Evolutionary conservation across 1,140 invertebrate species (phyloP).

Genomic region (Amyelois transitella): DNA sequence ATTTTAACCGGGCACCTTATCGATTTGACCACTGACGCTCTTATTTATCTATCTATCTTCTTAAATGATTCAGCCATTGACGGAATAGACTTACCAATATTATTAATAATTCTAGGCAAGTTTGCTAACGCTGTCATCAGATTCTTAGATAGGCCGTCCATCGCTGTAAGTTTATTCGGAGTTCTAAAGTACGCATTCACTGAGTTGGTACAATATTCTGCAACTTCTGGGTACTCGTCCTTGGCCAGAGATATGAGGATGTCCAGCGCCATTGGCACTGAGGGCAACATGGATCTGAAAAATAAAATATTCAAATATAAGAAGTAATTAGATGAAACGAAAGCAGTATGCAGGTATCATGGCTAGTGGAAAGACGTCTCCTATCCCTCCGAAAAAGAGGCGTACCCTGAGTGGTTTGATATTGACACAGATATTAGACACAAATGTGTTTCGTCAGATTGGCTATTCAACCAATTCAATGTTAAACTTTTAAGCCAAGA

Average conservation of each 20-base stretch:
- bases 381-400: no score
- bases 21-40: no score
- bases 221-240: conserved; percentile 72
- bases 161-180: conserved; percentile 44
- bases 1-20: no score
- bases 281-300: conserved; percentile 75
- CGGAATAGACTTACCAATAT: conserved; percentile 70
- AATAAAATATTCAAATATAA: conserved; percentile 6
- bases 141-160: conserved; percentile 76
- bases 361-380: not conserved
- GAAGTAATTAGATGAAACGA: no score
- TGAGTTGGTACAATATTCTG: conserved; percentile 43
- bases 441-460: no score
- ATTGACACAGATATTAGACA: no score
- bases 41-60: no score
- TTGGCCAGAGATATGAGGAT: conserved; percentile 76
- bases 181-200: conserved; percentile 56
- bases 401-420: no score
- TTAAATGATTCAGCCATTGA: no score
- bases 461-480: no score
- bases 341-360: no score
- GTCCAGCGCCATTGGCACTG: conserved; percentile 73
- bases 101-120: conserved; percentile 76
- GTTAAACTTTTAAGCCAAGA: no score
- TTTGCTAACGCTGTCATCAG: conserved; percentile 74